Evolutionary conservation across 2,888 invertebrate genomes (phyloP), one percentile per base, ranked within the genome.

Genomic region (Epinotia nisella): DNA sequence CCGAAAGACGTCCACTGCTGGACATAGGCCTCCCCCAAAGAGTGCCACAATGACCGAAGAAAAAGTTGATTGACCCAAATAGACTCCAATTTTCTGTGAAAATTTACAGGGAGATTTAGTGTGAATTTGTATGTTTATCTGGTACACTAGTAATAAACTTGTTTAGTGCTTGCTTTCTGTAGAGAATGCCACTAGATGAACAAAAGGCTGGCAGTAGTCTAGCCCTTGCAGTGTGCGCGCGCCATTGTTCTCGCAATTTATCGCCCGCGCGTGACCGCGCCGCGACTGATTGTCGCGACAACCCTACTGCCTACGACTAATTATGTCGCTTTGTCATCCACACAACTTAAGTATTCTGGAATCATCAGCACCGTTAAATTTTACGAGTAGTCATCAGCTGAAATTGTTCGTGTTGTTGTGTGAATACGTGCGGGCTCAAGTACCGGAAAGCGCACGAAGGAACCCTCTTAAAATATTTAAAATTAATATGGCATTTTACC

Each of bases 201-300:
- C 15, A 19, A 56, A 15, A 5, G 4, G 7, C 11, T 4, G 13
- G 19, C 19, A 7, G 15, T 15, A 39, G 24, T 17, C 11, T 3
- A 2, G 21, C n/a, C 49, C 49, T 49, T n/a, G 39, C 66, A 41
- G 66, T 66, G 66, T 55, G n/a, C 66, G 66, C 55, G 41, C 41
- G 55, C 66, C 21, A 41, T 39, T 17, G 4, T 21, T 15, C 13
- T 55, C 72, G 71, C 39, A 70, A 78, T 77, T 78, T 78, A 78
- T 76, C 61, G 75, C 15, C 15, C 49, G 74, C 70, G 70, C 78
- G 78, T 77, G 78, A 74, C 74, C 66, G 19, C 55, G 24, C 49
- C 72, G 53, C 65, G 64, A 55, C 72, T 53, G 62, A 66, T 59
- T 65, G 69, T 69, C 56, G 53, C 64, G 39, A 19, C 53, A 51